Percentiles rank a stretch among this genome's conserved stretches.
Conservation (phyloP, 2,113 vertebrate species). For the Chrysemys picta region DNA sequence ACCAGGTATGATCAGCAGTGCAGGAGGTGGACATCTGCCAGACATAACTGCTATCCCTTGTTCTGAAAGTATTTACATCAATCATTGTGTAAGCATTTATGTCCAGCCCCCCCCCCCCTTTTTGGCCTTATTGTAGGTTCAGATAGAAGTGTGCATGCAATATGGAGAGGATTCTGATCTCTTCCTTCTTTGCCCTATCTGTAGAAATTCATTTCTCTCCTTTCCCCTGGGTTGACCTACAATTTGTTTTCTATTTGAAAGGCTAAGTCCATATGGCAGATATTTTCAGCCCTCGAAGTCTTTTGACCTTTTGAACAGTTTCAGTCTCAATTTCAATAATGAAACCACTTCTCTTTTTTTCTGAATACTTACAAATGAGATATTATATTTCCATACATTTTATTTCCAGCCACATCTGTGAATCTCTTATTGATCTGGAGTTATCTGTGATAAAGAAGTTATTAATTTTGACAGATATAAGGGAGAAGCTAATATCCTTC, state of each 20-base stretch:
- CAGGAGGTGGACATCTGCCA: conserved; percentile 65
- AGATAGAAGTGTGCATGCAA: neutral
- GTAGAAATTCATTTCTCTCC: conserved; percentile 46
- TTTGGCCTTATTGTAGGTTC: conserved; percentile 1
- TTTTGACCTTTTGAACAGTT: conserved; percentile 81
- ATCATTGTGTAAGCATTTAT: conserved; percentile 44
- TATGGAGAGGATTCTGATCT: neutral
- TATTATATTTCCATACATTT: conserved; percentile 85
- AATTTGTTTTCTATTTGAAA: conserved; percentile 65
- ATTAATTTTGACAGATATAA: conserved; percentile 89
- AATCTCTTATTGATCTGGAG: conserved; percentile 86
- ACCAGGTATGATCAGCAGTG: neutral
- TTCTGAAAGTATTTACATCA: conserved; percentile 57
- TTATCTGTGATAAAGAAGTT: conserved; percentile 87
- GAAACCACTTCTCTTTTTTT: conserved; percentile 62
- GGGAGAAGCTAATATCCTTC: conserved; percentile 87
- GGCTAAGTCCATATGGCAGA: conserved; percentile 70
- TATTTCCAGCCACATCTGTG: conserved; percentile 83
- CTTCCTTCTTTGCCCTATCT: conserved; percentile 5
- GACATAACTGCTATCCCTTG: conserved; percentile 34
- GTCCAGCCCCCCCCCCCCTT: neutral
- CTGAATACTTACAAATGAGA: conserved; percentile 82
- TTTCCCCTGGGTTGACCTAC: conserved; percentile 47
- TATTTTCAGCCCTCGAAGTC: conserved; percentile 72
- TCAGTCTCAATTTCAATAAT: conserved; percentile 75